Percentiles rank a stretch among this genome's conserved stretches.
phyloP scores from a whole-genome alignment of 2,797 vertebrate species.

The Siniperca scherzeri region DNA sequence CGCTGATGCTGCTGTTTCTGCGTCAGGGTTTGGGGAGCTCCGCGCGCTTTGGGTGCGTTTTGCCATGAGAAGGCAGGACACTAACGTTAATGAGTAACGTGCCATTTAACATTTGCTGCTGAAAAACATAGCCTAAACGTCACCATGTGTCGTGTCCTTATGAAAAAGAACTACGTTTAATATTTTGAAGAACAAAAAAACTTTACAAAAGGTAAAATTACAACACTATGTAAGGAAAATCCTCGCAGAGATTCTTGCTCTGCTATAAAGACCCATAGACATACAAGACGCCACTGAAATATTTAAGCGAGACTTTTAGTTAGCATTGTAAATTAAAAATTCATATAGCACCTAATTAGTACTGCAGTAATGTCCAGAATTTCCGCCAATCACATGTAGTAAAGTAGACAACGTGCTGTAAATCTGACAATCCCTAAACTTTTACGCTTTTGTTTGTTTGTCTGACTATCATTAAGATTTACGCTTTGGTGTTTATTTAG shows the following conservation, averaged over 20 bases:
- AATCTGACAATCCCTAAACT: constrained; percentile 22
- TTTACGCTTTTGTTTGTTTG: constrained; percentile 7
- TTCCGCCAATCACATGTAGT: not conserved
- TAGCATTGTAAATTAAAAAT: not conserved
- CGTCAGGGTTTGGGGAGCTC: constrained; percentile 39
- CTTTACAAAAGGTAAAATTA: not conserved
- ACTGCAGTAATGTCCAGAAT: not conserved
- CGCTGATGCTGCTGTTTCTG: constrained; percentile 7
- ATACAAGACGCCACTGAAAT: not conserved
- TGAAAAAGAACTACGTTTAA: not conserved
- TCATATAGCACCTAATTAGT: not conserved
- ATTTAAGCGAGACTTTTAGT: not conserved
- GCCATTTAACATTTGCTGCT: not conserved
- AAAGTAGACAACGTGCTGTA: not conserved
- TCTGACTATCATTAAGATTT: not conserved
- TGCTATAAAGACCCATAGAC: not conserved
- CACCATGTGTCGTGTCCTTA: not conserved
- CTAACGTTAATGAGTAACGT: not conserved
- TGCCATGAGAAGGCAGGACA: not conserved
- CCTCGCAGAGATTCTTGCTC: not conserved
- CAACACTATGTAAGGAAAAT: not conserved
- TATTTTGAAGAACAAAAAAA: not conserved
- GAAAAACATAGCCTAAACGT: not conserved
- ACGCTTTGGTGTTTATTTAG: not conserved
- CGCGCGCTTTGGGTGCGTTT: constrained; percentile 34